Percentiles rank a stretch among this genome's conserved stretches.
phyloP scores from a whole-genome alignment of 2,113 vertebrate species.

The Ciconia stormi region DNA sequence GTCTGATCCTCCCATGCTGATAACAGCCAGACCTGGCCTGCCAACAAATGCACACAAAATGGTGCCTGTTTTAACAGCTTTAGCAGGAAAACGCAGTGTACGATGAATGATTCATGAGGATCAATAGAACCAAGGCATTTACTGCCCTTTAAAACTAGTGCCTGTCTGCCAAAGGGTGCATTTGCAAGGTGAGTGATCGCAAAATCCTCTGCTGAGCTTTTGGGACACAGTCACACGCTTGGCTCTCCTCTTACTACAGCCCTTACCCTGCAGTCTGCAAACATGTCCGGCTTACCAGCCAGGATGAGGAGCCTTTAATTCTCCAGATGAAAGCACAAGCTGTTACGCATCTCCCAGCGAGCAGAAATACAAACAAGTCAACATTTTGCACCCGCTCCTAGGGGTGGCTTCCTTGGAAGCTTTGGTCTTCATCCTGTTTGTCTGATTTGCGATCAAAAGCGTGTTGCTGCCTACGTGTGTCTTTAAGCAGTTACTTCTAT shows the following conservation, averaged over 20 bases:
- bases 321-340: slow-evolving; percentile 27
- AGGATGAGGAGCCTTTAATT: slow-evolving; percentile 3
- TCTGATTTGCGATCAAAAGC: slow-evolving; percentile 2
- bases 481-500: neutral
- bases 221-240: neutral
- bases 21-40: neutral
- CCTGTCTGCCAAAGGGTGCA: neutral
- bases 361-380: slow-evolving; percentile 25
- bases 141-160: neutral
- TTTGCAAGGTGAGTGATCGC: neutral
- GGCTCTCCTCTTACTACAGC: neutral
- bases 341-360: neutral
- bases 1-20: neutral
- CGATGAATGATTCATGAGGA: neutral
- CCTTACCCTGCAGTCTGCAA: neutral
- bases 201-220: neutral
- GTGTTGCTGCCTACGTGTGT: neutral
- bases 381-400: neutral
- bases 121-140: neutral
- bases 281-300: neutral
- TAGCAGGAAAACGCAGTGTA: neutral
- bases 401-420: slow-evolving; percentile 30
- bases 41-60: neutral
- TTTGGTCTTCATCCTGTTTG: slow-evolving; percentile 44
- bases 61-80: slow-evolving; percentile 18